Base-by-base conservation (phyloP, 2,888 invertebrate species). In the Hedya salicella region DNA sequence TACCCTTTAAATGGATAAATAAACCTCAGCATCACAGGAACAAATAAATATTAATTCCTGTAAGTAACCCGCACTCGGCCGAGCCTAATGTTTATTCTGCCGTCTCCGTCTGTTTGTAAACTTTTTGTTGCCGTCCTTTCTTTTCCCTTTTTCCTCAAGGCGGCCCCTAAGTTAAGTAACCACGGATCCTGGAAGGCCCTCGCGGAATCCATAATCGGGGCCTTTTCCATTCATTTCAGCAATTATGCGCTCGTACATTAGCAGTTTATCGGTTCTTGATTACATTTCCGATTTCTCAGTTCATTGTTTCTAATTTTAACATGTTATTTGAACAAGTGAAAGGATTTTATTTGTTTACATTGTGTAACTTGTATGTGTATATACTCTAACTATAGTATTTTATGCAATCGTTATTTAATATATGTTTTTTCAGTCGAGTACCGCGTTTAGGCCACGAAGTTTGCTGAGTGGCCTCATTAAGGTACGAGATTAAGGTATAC, bases 31-130 rank as follows among this genome's bases (percentile, higher is more conserved):
- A 17, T 17, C 49, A 16, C 39, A 42, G 50, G 14, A 59, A 65
- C 52, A 53, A 59, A 65, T 59, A 65, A 65, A 52, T 65, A 65
- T 46, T 65, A 59, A 65, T 65, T 60, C 65, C 30, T 48, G 52
- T 59, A 59, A 64, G 50, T 50, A 65, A 46, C 46, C 44, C 64
- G 30, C 39, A 59, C 52, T 65, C 25, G 42, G 57, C 50, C 30
- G 6, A 11, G 63, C 52, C 65, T 39, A 53, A 65, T 65, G 46
- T 65, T 65, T 65, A 44, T 46, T 57, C 57, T 59, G 36, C 57
- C 44, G 36, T 46, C 44, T 57, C 42, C 40, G 40, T 21, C 57
- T 59, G 36, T 50, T 64, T 36, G 44, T 50, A 42, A 60, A 53
- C 46, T 60, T 60, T 60, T 44, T 46, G 48, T 42, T 48, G 60